Base-by-base conservation (phyloP, 2,797 vertebrate species). In the Melanotaenia pygmaea region DNA sequence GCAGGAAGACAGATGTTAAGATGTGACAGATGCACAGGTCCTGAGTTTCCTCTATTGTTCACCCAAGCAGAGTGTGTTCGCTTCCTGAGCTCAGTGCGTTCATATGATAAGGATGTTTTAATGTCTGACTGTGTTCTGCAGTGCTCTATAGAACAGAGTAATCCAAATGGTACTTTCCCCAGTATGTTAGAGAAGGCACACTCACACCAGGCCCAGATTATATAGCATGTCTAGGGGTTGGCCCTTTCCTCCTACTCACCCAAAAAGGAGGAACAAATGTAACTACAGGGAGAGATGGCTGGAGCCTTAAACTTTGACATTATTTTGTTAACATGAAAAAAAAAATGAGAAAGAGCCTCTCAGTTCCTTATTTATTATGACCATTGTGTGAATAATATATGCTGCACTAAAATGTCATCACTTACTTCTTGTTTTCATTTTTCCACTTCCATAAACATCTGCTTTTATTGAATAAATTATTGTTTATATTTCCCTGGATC, bases 141-240 rank as follows among this genome's bases (percentile, higher is more conserved):
- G 35, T 70, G 50, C 51, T 47, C 64, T 58, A 43, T 51, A 73
- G 6, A 64, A 64, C 51, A 73, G 37, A 81, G 16, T 47, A 77
- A 78, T 90, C 68, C 81, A 89, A 61, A 67, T 79, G 87, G 93
- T 93, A 89, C 90, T 93, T 94, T 82, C 93, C 92, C 88, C 64
- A 60, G 5, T 70, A 35, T 84, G 77, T 60, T 64, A 54, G 22
- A 63, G 57, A 70, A 76, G 64, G 28, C 64, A 75, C 67, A 83
- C 32, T 6, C 35, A 73, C 7, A 67, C 11, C 20, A 77, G 64
- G 47, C 60, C 57, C 8, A 73, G 67, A 72, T 35, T 65, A 2
- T 66, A 62, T 78, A 85, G 12, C 35, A n/a, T 50, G 5, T 38
- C 3, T 37, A 43, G 81, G 88, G 91, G 74, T 72, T 64, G 89